Percentiles rank a stretch among this genome's conserved stretches.
phyloP scores from a whole-genome alignment of 2,888 invertebrate genomes.

The Drosophila picticornis region DNA sequence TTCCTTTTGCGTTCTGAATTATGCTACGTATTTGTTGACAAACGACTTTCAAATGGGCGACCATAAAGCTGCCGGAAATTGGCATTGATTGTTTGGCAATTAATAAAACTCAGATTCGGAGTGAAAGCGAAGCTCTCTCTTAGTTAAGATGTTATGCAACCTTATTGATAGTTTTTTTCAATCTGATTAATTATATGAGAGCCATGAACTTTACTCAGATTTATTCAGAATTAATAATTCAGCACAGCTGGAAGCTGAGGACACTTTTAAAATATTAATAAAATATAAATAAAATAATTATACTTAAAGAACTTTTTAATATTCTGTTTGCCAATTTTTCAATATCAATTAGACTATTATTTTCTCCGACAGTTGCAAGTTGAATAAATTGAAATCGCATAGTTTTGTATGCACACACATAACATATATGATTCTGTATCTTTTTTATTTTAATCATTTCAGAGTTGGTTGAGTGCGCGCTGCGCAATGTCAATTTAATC shows the following conservation, averaged over 20 bases:
- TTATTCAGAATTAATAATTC: not conserved
- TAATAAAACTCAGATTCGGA: conserved; percentile 61
- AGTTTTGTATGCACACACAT: conserved; percentile 19
- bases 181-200: not conserved
- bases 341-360: conserved; percentile 36
- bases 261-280: not conserved
- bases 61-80: conserved; percentile 74
- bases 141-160: not conserved
- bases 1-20: conserved; percentile 48
- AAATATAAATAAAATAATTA: not conserved
- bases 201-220: not conserved
- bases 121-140: not conserved
- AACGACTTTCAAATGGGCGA: conserved; percentile 73
- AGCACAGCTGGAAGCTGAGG: not conserved
- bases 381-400: conserved; percentile 45
- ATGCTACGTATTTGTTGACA: conserved; percentile 78
- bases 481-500: conserved; percentile 90
- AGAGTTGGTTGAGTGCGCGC: conserved; percentile 87
- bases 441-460: conserved; percentile 38
- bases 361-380: conserved; percentile 26
- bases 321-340: conserved; percentile 33
- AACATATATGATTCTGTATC: conserved; percentile 7
- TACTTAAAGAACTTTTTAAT: not conserved
- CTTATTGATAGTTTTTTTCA: not conserved
- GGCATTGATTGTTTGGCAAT: conserved; percentile 76